Base-by-base conservation (phyloP, 2,888 invertebrate species). In the Meganola albula region DNA sequence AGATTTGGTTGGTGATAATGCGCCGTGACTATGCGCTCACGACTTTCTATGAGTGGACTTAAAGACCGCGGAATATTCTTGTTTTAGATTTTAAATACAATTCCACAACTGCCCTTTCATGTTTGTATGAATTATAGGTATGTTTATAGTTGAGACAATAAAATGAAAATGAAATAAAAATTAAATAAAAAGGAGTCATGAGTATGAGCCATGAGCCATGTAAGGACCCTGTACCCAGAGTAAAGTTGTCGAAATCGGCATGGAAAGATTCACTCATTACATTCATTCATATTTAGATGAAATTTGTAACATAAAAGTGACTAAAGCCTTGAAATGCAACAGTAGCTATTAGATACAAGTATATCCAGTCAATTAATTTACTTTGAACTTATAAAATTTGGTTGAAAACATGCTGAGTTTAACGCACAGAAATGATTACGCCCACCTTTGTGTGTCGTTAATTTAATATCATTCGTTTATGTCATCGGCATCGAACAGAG, bases 1-100 rank as follows among this genome's bases (percentile, higher is more conserved):
- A 82, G 84, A 85, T 84, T 84, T 74, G 70, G 79, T 67, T 64
- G 73, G 71, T 68, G 84, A 83, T 84, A 83, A 83, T 79, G 55
- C 71, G 54, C 63, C 83, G 74, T 83, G 84, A 82, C 80, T 63
- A 53, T 56, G 65, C 49, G 55, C 56, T 68, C 80, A 82, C 82
- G 83, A 83, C 82, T 83, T 83, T 83, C 82, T 79, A 78, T 68
- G 68, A 63, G 61, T 48, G 58, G 57, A 56, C 61, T 64, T 62
- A 63, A 63, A 70, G 59, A 58, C 56, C 51, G 40, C 58, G 56
- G 58, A 52, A 54, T 34, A 34, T 24, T 32, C 39, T 54, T 63
- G 52, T 57, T 52, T 63, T 63, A 31, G 2, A 27, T 58, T 53
- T 48, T 41, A 61, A 73, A 72, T 68, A n/a, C n/a, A n/a, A n/a